Conservation (phyloP, 1,140 invertebrate genomes). For the Bombus superbus region DNA sequence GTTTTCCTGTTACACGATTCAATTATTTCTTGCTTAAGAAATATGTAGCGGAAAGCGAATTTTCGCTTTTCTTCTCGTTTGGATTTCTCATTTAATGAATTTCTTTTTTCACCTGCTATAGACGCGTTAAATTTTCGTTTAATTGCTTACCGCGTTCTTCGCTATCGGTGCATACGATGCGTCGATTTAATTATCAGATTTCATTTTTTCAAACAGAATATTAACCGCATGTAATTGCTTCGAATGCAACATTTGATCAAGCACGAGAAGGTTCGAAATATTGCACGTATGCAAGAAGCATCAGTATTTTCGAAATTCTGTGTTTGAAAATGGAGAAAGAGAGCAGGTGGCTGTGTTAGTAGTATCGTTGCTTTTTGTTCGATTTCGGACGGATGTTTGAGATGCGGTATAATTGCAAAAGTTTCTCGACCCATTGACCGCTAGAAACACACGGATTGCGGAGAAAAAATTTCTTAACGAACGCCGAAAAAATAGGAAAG, state of each 20-base stretch:
- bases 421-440: not conserved
- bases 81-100: too few species aligned
- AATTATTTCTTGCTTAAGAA: slow-evolving; percentile 44
- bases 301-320: not conserved
- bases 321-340: not conserved
- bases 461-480: slow-evolving; percentile 2
- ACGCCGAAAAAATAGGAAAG: not conserved
- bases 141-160: too few species aligned
- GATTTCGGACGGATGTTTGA: not conserved
- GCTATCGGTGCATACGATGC: too few species aligned
- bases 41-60: not conserved
- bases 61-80: not conserved
- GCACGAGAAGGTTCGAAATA: not conserved
- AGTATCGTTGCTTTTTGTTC: not conserved
- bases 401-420: slow-evolving; percentile 7
- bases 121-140: too few species aligned
- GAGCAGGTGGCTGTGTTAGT: not conserved
- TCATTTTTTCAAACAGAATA: too few species aligned
- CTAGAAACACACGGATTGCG: not conserved
- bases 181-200: too few species aligned
- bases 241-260: too few species aligned
- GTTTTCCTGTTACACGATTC: not conserved
- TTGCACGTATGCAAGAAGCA: not conserved
- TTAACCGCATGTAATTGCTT: too few species aligned
- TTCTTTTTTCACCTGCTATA: too few species aligned